Base-by-base conservation (phyloP, 2,888 invertebrate species). In the Ormyrus thymus region DNA sequence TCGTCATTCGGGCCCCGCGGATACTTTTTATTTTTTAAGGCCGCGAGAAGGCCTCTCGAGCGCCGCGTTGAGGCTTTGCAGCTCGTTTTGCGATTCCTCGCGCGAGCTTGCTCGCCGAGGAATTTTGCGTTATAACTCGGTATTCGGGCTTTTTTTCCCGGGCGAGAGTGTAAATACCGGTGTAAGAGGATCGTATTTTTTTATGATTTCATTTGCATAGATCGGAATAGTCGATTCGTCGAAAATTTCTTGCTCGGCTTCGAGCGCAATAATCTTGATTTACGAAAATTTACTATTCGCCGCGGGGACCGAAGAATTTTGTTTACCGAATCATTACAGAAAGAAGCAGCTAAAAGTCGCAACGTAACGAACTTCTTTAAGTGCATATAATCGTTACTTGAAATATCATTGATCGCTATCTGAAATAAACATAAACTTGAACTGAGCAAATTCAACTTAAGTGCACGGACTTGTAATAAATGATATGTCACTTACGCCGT, bases 371-470 rank as follows among this genome's bases (percentile, higher is more conserved):
- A 55, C 51, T 46, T 45, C 45, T 62, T 13, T 29, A 61, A 10
- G 55, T 1, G 45, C 51, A 6, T 45, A 8, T 13, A 53, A 50
- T 76, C 59, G 59, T 71, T 66, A 78, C 51, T 73, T 78, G 55
- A 45, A 62, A 61, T 72, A 51, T 65, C 66, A 50, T 43, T 29
- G 73, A 78, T 78, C 46, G 6, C 45, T 58, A 78, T 78, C 78
- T 43, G 29, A 6, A 56, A 43, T 75, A 79, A 73, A 62, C 68
- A 70, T 11, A 29, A 51, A 55, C 64, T 58, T 59, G 70, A 75
- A 43, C 59, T n/a, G 71, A 76, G 72, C 72, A 79, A 76, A 79
- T 79, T 72, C 62, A 71, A 61, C 56, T 59, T 72, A 68, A 76
- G 62, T 69, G 72, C 65, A 51, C 61, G 0, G 11, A 51, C 50